phyloP scores from a whole-genome alignment of 2,797 vertebrate species.

The Hydrocynus forskahlii region DNA sequence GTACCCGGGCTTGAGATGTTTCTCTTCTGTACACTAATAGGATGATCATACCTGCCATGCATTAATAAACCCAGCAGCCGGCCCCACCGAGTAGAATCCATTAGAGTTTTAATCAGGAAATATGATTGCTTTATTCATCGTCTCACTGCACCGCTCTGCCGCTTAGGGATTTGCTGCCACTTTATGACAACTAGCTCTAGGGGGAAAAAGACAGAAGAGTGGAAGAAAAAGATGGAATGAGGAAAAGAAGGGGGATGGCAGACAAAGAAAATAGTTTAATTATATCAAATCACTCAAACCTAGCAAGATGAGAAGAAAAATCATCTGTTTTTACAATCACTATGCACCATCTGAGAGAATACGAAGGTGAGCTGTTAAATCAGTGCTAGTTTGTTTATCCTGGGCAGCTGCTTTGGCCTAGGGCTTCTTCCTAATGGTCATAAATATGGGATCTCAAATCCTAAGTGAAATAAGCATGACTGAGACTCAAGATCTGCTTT shows the following conservation, averaged over 20 bases:
- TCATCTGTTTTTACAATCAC: slow-evolving; percentile 23
- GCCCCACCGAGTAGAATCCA: slow-evolving; percentile 76
- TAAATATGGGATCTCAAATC: slow-evolving; percentile 54
- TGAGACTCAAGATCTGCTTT: slow-evolving; percentile 50
- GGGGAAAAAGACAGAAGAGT: slow-evolving; percentile 62
- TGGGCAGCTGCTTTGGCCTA: slow-evolving; percentile 46
- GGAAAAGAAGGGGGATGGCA: slow-evolving; percentile 62
- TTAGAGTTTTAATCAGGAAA: slow-evolving; percentile 88
- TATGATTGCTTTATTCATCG: slow-evolving; percentile 83
- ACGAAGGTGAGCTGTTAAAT: slow-evolving; percentile 38
- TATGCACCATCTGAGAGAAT: slow-evolving; percentile 28
- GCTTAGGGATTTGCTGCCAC: slow-evolving; percentile 67
- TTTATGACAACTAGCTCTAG: slow-evolving; percentile 75
- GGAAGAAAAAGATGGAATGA: slow-evolving; percentile 33
- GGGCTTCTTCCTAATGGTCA: slow-evolving; percentile 59
- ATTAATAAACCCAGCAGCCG: slow-evolving; percentile 79
- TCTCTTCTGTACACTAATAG: slow-evolving; percentile 65
- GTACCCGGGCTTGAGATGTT: slow-evolving; percentile 1
- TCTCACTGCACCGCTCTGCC: slow-evolving; percentile 74
- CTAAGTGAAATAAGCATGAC: slow-evolving; percentile 36
- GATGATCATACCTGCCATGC: slow-evolving; percentile 79
- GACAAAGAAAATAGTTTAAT: slow-evolving; percentile 68
- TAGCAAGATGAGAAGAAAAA: slow-evolving; percentile 59
- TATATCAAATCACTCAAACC: slow-evolving; percentile 68
- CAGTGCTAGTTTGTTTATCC: slow-evolving; percentile 38